These are phyloP conservation scores for Clarias gariepinus DNA, from an alignment of 2,113 vertebrate genomes.

Conservation along the genomic window DNA sequence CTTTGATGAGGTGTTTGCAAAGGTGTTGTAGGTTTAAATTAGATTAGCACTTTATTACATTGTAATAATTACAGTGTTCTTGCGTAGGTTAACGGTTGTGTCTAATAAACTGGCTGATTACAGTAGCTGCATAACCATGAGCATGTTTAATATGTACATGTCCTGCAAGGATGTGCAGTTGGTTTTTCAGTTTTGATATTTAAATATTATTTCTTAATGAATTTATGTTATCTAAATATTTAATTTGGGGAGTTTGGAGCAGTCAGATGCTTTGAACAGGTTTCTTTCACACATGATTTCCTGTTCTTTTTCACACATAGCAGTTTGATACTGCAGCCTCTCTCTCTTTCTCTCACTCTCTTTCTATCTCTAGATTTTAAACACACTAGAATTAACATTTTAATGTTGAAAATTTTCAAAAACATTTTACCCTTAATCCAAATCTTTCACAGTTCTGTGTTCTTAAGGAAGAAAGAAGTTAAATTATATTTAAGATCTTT, in stretches of 20 bases:
- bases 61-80: not conserved
- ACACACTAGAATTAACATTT: not conserved
- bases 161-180: not conserved
- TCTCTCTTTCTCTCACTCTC: not conserved
- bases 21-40: not conserved
- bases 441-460: too few relatives aligned
- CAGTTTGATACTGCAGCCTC: not conserved
- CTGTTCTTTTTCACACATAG: constrained; percentile 11
- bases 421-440: too few relatives aligned
- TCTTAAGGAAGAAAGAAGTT: not conserved
- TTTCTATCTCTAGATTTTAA: not conserved
- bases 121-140: not conserved
- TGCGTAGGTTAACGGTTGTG: not conserved
- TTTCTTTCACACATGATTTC: not conserved
- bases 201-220: not conserved
- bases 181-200: not conserved
- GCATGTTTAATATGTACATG: not conserved
- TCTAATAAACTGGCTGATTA: not conserved
- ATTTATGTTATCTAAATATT: not conserved
- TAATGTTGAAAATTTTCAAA: not conserved
- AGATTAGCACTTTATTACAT: too few relatives aligned
- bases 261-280: not conserved
- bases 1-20: not conserved
- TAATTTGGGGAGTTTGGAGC: not conserved
- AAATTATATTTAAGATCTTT: not conserved